Base-by-base conservation (phyloP, 2,888 invertebrate species). In the Sepioteuthis lessoniana region DNA sequence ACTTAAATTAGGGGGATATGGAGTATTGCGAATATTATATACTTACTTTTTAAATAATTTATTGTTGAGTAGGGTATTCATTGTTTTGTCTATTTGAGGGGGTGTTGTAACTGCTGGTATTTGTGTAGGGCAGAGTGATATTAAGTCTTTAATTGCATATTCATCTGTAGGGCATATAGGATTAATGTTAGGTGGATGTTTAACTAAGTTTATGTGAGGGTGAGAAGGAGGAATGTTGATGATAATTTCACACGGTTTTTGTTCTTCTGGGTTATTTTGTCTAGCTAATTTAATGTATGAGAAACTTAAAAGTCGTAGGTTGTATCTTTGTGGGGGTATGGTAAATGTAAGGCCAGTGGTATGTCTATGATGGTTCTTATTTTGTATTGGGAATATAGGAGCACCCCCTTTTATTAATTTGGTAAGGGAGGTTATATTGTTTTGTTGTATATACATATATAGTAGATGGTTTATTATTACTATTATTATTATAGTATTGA, bases 141-240 rank as follows among this genome's bases (percentile, higher is more conserved):
- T 98, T 97, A 98, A 98, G 96, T 97, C 98, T 95, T 98, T 98
- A 97, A 98, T 98, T 98, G 98, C 98, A 97, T 98, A 98, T 97
- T 98, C 98, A 95, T 98, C 98, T 90, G 98, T 98, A 0, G 98
- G 98, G 95, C 98, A 98, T 97, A 98, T 98, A 97, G 97, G 98
- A 21, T 96, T 98, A 96, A 98, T 98, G 42, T 97, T 98, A 38
- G 95, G 95, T 21, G 96, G 96, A 0, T 25, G 96, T 60, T 94
- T 96, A 76, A 94, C 94, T 1, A 93, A 93, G 1, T 93, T 94
- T 31, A 47, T 42, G 8, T 94, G 95, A 90, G 96, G 96, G 0
- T 94, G 95, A 91, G 31, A 93, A 38, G 95, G 95, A 1, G 94
- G 94, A 28, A 38, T 96, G 28, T 38, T 95, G 21, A 95, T 96